Conservation (phyloP, 2,113 vertebrate species). For the Daubentonia madagascariensis region DNA sequence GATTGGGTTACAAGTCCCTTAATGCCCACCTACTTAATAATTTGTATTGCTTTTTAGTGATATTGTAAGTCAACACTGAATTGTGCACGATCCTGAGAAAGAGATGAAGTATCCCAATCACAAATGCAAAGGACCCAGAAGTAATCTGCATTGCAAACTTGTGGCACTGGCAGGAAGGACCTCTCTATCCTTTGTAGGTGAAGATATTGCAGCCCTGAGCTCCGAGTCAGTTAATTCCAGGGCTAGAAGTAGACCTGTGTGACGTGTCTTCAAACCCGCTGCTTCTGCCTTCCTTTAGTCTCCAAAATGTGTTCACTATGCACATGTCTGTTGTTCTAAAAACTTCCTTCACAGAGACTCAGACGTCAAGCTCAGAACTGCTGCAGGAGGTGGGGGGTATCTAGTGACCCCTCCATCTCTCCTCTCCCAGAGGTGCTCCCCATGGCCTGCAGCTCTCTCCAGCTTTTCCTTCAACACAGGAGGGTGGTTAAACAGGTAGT, state of each 20-base stretch:
- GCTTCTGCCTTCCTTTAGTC: not conserved
- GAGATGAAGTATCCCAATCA: not conserved
- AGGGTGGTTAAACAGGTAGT: not conserved
- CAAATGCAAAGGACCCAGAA: not conserved
- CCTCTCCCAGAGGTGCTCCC: not conserved
- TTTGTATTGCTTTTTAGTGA: slow-evolving; percentile 32
- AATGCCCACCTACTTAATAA: not conserved
- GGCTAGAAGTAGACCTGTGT: not conserved
- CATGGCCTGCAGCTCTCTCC: not conserved
- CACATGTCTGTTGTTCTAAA: not conserved
- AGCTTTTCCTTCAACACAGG: not conserved
- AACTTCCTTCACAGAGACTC: not conserved
- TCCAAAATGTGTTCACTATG: not conserved
- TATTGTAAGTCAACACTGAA: too few species aligned
- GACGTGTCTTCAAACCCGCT: not conserved
- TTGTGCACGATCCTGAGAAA: not conserved
- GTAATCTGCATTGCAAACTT: not conserved
- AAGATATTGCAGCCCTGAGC: not conserved
- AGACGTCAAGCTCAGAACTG: not conserved
- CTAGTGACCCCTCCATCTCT: not conserved
- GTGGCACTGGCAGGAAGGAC: not conserved
- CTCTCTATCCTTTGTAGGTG: not conserved
- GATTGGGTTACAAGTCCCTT: too few species aligned
- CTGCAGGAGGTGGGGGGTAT: not conserved
- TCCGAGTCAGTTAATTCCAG: not conserved